Evolutionary conservation across 2,888 invertebrate species (phyloP).

Genomic region (Aphidoletes aphidimyza): DNA sequence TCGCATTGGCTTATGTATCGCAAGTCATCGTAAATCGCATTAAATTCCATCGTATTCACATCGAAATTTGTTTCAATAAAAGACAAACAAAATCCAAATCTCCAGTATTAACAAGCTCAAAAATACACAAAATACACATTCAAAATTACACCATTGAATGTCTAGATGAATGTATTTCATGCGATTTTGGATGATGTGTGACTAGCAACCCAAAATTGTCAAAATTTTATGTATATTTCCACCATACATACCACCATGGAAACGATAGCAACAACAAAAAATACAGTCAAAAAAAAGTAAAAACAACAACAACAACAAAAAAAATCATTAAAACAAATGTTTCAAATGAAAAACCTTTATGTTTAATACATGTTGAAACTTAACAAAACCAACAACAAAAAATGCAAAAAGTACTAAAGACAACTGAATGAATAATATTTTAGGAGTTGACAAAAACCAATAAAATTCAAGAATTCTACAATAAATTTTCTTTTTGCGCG

Average conservation of each 20-base stretch:
- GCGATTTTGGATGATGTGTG: not conserved
- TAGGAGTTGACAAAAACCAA: slow-evolving; percentile 31
- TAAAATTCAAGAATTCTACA: slow-evolving; percentile 19
- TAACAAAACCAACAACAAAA: not conserved
- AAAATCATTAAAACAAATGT: not conserved
- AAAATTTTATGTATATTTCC: not conserved
- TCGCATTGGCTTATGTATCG: not conserved
- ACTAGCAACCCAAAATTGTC: not conserved
- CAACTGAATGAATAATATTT: slow-evolving; percentile 16
- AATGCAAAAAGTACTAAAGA: slow-evolving; percentile 1
- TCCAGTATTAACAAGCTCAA: no score
- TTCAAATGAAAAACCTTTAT: slow-evolving; percentile 10
- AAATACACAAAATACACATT: no score
- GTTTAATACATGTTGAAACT: slow-evolving; percentile 31
- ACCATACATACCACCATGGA: no score
- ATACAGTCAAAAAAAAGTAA: not conserved
- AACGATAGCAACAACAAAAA: not conserved
- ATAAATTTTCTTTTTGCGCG: no score
- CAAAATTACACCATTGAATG: not conserved
- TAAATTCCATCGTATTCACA: no score
- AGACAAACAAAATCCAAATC: no score
- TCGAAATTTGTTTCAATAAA: no score
- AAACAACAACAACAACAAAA: not conserved
- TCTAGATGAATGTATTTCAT: not conserved
- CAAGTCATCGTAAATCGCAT: not conserved